A percentile compares a stretch with the other conserved stretches of the same genome.
These are phyloP conservation scores for Cerceris rybyensis DNA, from an alignment of 2,888 invertebrate genomes.

Conservation along the genomic window DNA sequence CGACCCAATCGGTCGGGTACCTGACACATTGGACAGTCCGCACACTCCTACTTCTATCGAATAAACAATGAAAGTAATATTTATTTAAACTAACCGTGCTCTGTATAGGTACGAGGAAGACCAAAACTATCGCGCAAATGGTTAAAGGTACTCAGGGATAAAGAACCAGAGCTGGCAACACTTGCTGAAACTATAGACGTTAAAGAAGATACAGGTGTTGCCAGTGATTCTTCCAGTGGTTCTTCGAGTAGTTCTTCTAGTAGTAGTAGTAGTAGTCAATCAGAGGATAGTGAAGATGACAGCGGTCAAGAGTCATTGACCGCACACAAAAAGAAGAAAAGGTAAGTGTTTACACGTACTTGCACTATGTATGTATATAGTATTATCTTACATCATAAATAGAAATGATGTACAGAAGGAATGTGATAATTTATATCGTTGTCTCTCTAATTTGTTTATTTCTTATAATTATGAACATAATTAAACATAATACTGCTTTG, in stretches of 20 bases:
- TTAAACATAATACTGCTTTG: slow-evolving; percentile 65
- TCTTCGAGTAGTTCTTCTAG: slow-evolving; percentile 89
- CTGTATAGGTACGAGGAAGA: slow-evolving; percentile 88
- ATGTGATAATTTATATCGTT: slow-evolving; percentile 17
- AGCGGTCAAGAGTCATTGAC: slow-evolving; percentile 95
- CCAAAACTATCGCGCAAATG: slow-evolving; percentile 98
- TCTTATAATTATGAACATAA: slow-evolving; percentile 55
- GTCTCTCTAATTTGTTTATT: slow-evolving; percentile 54
- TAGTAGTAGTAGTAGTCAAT: slow-evolving; percentile 86
- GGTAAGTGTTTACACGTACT: slow-evolving; percentile 75
- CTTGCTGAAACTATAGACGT: slow-evolving; percentile 93
- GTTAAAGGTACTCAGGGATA: slow-evolving; percentile 88
- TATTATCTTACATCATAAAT: background rate
- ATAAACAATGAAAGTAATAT: background rate
- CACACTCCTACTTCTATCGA: no score
- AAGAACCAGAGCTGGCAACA: slow-evolving; percentile 90
- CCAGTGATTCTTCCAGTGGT: slow-evolving; percentile 96
- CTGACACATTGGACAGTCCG: no score
- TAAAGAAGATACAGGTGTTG: slow-evolving; percentile 93
- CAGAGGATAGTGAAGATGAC: slow-evolving; percentile 87
- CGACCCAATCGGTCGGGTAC: no score
- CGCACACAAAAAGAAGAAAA: slow-evolving; percentile 91
- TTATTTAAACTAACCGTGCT: background rate
- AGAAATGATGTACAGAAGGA: slow-evolving; percentile 9
- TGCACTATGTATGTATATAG: slow-evolving; percentile 10